These are phyloP conservation scores for Parascotia fuliginaria DNA, from an alignment of 2,888 invertebrate species.

Conservation along the genomic window DNA sequence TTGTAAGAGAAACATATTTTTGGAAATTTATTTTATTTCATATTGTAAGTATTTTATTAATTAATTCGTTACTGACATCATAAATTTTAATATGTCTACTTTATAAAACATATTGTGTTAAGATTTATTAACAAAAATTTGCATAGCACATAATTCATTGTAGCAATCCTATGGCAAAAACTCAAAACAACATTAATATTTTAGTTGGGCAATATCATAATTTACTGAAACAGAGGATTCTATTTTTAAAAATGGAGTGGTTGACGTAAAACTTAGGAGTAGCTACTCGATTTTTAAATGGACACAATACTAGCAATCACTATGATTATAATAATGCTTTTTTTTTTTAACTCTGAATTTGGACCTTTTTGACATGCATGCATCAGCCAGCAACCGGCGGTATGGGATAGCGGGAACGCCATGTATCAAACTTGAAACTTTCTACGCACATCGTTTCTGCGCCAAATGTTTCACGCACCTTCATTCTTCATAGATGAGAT, in stretches of 20 bases:
- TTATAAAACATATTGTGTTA: not conserved
- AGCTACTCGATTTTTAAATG: too few relatives aligned
- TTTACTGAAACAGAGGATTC: too few relatives aligned
- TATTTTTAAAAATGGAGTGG: too few relatives aligned
- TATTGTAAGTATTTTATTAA: not conserved
- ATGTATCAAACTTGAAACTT: constrained; percentile 11
- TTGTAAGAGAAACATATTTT: not conserved
- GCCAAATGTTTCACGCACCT: constrained; percentile 30
- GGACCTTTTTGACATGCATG: too few relatives aligned
- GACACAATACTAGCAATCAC: too few relatives aligned
- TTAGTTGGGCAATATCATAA: not conserved
- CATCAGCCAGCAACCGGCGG: too few relatives aligned
- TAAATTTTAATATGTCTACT: constrained; percentile 2
- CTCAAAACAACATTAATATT: not conserved
- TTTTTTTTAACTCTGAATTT: too few relatives aligned
- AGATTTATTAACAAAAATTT: not conserved
- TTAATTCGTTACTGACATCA: constrained; percentile 1
- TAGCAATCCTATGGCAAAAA: not conserved
- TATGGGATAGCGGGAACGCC: constrained; percentile 9
- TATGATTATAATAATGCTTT: too few relatives aligned
- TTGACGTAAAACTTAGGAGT: too few relatives aligned
- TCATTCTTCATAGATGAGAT: constrained; percentile 33
- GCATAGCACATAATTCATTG: not conserved
- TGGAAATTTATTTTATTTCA: not conserved
- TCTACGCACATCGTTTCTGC: constrained; percentile 33